phyloP scores from a whole-genome alignment of 2,888 invertebrate species.

The Andricus quercusramuli region DNA sequence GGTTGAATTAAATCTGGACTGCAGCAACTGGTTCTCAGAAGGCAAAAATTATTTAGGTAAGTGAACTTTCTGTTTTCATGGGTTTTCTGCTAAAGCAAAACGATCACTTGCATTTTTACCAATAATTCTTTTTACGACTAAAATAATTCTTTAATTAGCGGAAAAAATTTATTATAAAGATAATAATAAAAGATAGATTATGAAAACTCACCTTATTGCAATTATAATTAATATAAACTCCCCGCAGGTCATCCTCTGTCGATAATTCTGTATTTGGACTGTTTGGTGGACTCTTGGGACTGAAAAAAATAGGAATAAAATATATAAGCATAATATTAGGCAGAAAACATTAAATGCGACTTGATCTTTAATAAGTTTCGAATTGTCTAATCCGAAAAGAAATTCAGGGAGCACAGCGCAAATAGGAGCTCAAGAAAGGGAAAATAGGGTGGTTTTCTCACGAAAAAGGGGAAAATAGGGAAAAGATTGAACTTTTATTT shows the following conservation, averaged over 20 bases:
- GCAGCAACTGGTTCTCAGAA: background rate
- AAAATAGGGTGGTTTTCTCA: too few relatives aligned
- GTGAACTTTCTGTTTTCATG: background rate
- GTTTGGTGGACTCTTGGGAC: constrained; percentile 96
- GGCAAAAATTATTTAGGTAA: background rate
- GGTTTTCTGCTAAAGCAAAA: background rate
- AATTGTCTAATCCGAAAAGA: background rate
- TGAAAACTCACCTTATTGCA: constrained; percentile 80
- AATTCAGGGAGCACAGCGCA: too few relatives aligned
- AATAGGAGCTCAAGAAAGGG: too few relatives aligned
- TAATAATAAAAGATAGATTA: constrained; percentile 45
- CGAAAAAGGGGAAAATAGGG: too few relatives aligned
- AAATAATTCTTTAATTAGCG: background rate
- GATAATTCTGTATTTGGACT: constrained; percentile 91
- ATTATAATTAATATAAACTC: constrained; percentile 90
- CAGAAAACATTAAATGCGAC: background rate
- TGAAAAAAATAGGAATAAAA: constrained; percentile 76
- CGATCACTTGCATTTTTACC: background rate
- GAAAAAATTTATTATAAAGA: background rate
- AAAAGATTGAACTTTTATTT: too few relatives aligned
- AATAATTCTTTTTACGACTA: background rate
- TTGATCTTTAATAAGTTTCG: background rate
- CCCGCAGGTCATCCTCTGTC: constrained; percentile 87
- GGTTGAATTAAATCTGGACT: background rate
- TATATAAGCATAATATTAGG: background rate